Conservation (phyloP, 2,797 vertebrate species). For the Paramormyrops hopkinsi region DNA sequence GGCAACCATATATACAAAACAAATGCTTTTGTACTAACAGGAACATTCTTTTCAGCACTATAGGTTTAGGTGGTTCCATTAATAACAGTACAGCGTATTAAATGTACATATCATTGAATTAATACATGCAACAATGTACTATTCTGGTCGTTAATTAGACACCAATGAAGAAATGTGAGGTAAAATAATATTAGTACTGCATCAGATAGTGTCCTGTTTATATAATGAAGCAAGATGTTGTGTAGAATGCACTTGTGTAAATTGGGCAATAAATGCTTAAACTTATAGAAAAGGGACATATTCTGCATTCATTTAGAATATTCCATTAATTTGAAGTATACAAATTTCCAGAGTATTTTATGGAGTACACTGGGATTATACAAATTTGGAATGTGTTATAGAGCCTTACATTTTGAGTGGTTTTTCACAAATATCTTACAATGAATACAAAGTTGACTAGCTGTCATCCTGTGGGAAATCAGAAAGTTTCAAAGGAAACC, state of each 20-base stretch:
- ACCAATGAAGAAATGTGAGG: background rate
- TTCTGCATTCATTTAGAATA: background rate
- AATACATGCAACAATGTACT: background rate
- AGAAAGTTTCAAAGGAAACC: conserved; percentile 28
- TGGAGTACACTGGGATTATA: background rate
- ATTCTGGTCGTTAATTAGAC: background rate
- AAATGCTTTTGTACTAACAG: background rate
- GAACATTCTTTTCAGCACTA: background rate
- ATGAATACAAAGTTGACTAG: conserved; percentile 26
- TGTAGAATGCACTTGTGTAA: background rate
- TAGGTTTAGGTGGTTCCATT: background rate
- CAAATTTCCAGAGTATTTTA: background rate
- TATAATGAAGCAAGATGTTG: background rate
- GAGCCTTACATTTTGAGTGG: background rate
- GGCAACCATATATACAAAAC: conserved; percentile 34
- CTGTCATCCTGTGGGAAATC: conserved; percentile 34
- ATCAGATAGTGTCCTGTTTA: background rate
- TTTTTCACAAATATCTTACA: background rate
- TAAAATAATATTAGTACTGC: background rate
- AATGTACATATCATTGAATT: background rate
- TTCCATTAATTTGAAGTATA: background rate
- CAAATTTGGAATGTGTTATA: background rate
- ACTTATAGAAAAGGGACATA: background rate
- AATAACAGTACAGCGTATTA: background rate
- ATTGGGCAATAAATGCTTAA: background rate